phyloP scores from a whole-genome alignment of 2,888 invertebrate genomes.

The Pheosia gnoma region DNA sequence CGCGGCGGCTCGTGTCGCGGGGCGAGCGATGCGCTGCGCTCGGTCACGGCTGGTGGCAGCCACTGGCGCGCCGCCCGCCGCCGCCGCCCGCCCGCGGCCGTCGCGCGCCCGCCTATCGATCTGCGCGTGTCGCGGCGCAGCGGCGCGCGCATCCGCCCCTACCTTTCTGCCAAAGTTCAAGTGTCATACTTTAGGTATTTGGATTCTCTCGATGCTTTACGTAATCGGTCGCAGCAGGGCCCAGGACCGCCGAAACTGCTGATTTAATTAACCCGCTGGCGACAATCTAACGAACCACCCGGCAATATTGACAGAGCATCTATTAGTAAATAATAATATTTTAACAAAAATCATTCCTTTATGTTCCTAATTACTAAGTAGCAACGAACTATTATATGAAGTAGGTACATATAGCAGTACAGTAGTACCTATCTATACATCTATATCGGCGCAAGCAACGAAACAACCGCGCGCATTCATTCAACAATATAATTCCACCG shows the following conservation, averaged over 20 bases:
- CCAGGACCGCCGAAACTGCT: not conserved
- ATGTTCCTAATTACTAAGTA: too few species aligned
- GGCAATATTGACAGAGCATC: too few species aligned
- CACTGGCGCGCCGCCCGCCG: conserved; percentile 39
- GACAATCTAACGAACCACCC: too few species aligned
- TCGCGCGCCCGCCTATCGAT: not conserved
- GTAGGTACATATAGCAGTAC: too few species aligned
- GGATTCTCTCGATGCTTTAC: conserved; percentile 32
- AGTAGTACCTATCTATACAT: too few species aligned
- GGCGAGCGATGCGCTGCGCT: conserved; percentile 48
- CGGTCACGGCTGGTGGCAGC: conserved; percentile 48
- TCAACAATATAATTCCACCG: too few species aligned
- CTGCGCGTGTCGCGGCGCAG: not conserved
- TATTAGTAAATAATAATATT: too few species aligned
- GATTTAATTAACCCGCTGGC: too few species aligned
- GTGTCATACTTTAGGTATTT: conserved; percentile 40
- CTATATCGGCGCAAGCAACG: too few species aligned
- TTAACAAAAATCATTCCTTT: too few species aligned
- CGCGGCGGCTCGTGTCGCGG: conserved; percentile 49
- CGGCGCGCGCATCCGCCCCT: conserved; percentile 5
- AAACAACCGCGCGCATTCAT: too few species aligned
- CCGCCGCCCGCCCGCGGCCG: conserved; percentile 17
- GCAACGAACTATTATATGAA: too few species aligned
- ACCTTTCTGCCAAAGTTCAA: conserved; percentile 41
- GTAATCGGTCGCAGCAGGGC: conserved; percentile 24